Evolutionary conservation across 2,888 invertebrate species (phyloP).

Genomic region (Drosophila suboccidentalis): DNA sequence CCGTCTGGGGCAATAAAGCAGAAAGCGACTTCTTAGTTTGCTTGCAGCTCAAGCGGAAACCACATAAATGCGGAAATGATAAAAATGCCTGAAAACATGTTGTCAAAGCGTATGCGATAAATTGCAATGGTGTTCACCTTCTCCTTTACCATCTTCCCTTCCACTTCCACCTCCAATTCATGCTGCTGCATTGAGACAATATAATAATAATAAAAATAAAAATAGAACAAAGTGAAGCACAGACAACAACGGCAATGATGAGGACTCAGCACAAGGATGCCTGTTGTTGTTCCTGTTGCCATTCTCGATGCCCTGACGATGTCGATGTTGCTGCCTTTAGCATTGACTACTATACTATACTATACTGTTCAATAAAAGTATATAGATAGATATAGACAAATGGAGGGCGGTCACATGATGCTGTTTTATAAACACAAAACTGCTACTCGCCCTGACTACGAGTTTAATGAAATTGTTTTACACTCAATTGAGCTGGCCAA

Average conservation of each 20-base stretch:
- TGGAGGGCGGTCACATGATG: slow-evolving; percentile 23
- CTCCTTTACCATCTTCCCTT: slow-evolving; percentile 14
- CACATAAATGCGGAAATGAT: slow-evolving; percentile 82
- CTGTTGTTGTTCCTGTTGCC: slow-evolving; percentile 4
- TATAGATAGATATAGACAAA: slow-evolving; percentile 27
- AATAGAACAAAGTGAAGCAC: slow-evolving; percentile 58
- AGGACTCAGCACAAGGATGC: slow-evolving; percentile 24
- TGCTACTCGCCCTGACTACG: slow-evolving; percentile 28
- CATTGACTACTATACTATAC: slow-evolving; percentile 35
- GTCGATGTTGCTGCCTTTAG: slow-evolving; percentile 1
- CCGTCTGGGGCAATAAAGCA: slow-evolving; percentile 68
- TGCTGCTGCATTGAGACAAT: slow-evolving; percentile 64
- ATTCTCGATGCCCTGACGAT: slow-evolving; percentile 9
- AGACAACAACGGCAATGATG: slow-evolving; percentile 52
- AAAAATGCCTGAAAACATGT: slow-evolving; percentile 80
- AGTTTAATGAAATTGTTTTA: slow-evolving; percentile 82
- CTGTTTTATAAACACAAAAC: slow-evolving; percentile 16
- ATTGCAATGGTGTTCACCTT: slow-evolving; percentile 73
- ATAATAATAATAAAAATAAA: slow-evolving; percentile 80
- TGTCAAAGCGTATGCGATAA: slow-evolving; percentile 76
- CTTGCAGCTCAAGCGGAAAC: slow-evolving; percentile 77
- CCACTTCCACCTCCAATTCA: background rate
- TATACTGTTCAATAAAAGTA: slow-evolving; percentile 18
- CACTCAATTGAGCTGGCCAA: slow-evolving; percentile 83
- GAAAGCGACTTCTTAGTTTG: slow-evolving; percentile 76